These are phyloP conservation scores for Cydia pomonella DNA, from an alignment of 1,140 invertebrate genomes.

Conservation along the genomic window DNA sequence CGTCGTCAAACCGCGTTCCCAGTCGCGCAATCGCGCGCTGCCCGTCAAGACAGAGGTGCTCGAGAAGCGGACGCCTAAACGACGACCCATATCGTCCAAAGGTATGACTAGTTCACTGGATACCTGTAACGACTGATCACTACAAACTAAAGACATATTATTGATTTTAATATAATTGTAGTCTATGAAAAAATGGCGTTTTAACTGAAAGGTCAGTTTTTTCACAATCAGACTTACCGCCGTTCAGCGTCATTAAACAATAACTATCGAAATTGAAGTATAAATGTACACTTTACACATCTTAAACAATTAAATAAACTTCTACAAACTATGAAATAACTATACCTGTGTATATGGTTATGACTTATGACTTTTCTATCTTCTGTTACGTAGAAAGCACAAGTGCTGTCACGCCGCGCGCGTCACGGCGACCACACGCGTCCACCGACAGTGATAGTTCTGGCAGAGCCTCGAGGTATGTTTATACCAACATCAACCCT, in stretches of 20 bases:
- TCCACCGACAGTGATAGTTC: constrained; percentile 75
- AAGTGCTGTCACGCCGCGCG: constrained; percentile 50
- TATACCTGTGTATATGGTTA: too few species aligned
- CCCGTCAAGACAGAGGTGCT: constrained; percentile 62
- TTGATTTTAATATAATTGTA: too few species aligned
- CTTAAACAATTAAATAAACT: too few species aligned
- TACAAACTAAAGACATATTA: background rate
- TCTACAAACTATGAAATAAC: too few species aligned
- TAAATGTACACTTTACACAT: too few species aligned
- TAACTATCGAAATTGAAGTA: too few species aligned
- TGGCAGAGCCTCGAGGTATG: constrained; percentile 69
- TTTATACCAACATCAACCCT: background rate
- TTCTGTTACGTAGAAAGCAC: constrained; percentile 51
- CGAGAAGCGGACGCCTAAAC: constrained; percentile 66
- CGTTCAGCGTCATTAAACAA: too few species aligned
- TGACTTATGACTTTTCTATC: too few species aligned
- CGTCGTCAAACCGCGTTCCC: constrained; percentile 61
- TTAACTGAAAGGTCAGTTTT: too few species aligned
- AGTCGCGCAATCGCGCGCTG: constrained; percentile 62
- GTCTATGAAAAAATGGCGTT: too few species aligned
- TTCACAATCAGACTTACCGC: too few species aligned
- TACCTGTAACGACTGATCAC: too few species aligned
- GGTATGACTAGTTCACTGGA: constrained; percentile 44
- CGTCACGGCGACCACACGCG: constrained; percentile 64
- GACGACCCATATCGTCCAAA: constrained; percentile 62